Conservation (phyloP, 2,888 invertebrate species). For the Gerris lacustris region DNA sequence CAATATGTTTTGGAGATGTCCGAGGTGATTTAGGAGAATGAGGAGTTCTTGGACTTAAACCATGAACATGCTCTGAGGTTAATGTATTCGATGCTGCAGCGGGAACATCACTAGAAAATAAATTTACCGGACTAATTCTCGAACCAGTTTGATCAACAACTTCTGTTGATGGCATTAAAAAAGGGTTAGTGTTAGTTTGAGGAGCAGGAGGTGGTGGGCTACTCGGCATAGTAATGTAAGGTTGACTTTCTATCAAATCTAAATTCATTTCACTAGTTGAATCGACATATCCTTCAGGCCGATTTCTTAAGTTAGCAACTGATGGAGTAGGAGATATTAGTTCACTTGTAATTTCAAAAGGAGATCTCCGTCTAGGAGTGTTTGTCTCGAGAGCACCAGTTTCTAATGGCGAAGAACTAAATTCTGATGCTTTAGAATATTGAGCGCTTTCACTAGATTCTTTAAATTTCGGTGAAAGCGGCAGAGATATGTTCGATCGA, state of each 20-base stretch:
- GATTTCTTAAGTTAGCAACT: slow-evolving; percentile 41
- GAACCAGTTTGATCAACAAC: slow-evolving; percentile 34
- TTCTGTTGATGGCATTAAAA: slow-evolving; percentile 29
- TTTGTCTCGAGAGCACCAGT: not conserved
- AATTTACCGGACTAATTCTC: slow-evolving; percentile 17
- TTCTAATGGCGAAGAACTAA: not conserved
- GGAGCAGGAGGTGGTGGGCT: slow-evolving; percentile 71
- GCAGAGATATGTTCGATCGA: slow-evolving; percentile 13
- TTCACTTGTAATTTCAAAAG: not conserved
- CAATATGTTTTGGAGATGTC: slow-evolving; percentile 55
- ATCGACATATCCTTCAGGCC: slow-evolving; percentile 47
- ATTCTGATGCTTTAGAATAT: not conserved
- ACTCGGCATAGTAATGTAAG: slow-evolving; percentile 45
- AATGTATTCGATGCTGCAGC: not conserved
- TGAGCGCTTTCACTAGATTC: slow-evolving; percentile 9
- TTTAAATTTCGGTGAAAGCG: slow-evolving; percentile 20
- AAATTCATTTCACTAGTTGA: slow-evolving; percentile 14
- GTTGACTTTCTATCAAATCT: slow-evolving; percentile 19
- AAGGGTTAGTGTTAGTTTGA: slow-evolving; percentile 40
- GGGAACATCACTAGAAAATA: slow-evolving; percentile 14
- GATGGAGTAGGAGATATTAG: slow-evolving; percentile 13
- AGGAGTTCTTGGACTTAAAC: slow-evolving; percentile 50
- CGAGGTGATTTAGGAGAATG: slow-evolving; percentile 60
- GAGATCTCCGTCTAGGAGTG: not conserved
- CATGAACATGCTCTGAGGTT: slow-evolving; percentile 27